These are phyloP conservation scores for Homarus gammarus DNA, from an alignment of 2,888 invertebrate species.

Conservation along the genomic window DNA sequence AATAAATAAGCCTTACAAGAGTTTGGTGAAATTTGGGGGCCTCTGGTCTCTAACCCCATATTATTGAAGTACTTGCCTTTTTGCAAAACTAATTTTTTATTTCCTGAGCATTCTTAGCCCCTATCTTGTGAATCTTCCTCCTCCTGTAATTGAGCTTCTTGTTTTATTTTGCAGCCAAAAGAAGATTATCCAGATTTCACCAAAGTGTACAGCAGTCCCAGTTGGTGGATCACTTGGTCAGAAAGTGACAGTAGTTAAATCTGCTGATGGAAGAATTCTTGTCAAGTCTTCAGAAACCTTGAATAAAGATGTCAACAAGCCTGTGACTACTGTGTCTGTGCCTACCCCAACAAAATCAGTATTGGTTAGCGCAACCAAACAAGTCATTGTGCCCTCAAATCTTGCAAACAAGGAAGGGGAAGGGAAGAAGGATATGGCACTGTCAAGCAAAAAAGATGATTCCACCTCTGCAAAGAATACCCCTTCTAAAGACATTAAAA, in stretches of 20 bases:
- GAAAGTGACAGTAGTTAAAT: constrained; percentile 50
- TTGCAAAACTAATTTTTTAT: too few relatives aligned
- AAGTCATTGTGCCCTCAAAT: not conserved
- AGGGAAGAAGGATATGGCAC: not conserved
- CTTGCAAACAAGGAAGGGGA: not conserved
- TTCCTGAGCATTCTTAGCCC: too few relatives aligned
- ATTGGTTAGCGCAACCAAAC: not conserved
- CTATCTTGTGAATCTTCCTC: too few relatives aligned
- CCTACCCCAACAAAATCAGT: constrained; percentile 9
- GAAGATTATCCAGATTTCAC: constrained; percentile 49
- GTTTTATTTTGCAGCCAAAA: constrained; percentile 37
- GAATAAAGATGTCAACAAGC: constrained; percentile 22
- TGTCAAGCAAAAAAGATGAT: not conserved
- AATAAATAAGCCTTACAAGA: too few relatives aligned
- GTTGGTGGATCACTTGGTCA: not conserved
- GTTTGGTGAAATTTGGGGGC: too few relatives aligned
- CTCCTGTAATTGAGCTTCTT: not conserved
- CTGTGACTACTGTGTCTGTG: not conserved
- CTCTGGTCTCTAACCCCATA: too few relatives aligned
- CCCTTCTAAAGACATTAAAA: constrained; percentile 39
- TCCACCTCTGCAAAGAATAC: not conserved
- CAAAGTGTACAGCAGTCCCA: constrained; percentile 8
- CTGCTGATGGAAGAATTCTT: constrained; percentile 39
- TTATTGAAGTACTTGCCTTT: too few relatives aligned
- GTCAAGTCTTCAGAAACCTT: constrained; percentile 53